Evolutionary conservation across 2,113 vertebrate species (phyloP).

Genomic region (Choloepus hoffmanni): DNA sequence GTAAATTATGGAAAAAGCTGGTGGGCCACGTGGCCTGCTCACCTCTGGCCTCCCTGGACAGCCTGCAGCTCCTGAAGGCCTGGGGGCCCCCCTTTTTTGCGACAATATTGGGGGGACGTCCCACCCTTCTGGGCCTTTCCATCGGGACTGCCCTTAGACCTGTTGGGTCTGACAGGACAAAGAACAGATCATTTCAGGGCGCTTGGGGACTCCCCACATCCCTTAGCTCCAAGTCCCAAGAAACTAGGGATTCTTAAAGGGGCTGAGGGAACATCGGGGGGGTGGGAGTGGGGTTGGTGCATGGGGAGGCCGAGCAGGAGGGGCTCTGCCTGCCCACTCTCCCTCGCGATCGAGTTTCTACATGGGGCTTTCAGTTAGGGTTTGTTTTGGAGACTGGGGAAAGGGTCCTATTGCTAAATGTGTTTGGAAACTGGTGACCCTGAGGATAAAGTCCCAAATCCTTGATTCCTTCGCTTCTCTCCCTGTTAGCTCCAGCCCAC

Average conservation of each 20-base stretch:
- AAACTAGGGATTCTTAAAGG: no score
- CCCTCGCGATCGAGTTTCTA: background rate
- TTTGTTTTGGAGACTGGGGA: background rate
- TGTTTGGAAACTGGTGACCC: background rate
- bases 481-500: background rate
- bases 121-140: rapidly evolving
- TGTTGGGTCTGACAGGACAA: background rate
- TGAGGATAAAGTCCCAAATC: background rate
- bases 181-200: background rate
- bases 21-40: background rate
- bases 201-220: rapidly evolving
- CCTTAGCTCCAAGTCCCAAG: rapidly evolving
- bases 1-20: constrained; percentile 84
- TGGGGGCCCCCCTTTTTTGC: background rate
- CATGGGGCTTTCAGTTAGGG: background rate
- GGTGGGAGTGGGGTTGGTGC: background rate
- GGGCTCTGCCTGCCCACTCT: rapidly evolving
- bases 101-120: rapidly evolving
- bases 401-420: rapidly evolving
- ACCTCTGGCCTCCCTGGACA: background rate
- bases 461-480: background rate
- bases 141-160: background rate
- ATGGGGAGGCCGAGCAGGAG: no score
- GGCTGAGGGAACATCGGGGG: background rate
- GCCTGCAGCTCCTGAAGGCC: background rate